phyloP scores from a whole-genome alignment of 2,113 vertebrate species.

The Strix uralensis region DNA sequence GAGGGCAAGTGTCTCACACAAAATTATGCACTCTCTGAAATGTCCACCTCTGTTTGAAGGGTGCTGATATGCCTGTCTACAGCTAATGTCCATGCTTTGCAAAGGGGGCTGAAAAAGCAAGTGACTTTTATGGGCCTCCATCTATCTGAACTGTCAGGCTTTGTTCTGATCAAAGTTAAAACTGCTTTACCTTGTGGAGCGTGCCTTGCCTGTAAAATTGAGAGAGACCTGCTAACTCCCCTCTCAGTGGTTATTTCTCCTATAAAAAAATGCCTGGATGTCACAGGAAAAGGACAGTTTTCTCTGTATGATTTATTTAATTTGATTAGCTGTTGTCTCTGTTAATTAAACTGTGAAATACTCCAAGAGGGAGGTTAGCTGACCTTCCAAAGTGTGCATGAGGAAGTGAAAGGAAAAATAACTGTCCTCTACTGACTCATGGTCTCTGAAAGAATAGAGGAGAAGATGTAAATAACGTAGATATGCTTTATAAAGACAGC shows the following conservation, averaged over 20 bases:
- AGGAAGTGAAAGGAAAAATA: background rate
- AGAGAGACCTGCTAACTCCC: background rate
- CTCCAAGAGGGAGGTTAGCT: background rate
- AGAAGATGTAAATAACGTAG: background rate
- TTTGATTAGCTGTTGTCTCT: background rate
- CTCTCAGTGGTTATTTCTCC: background rate
- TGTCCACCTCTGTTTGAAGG: background rate
- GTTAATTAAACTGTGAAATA: background rate
- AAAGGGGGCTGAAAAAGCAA: background rate
- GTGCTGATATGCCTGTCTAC: background rate
- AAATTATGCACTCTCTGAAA: accelerated
- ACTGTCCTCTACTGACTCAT: background rate
- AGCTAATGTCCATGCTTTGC: accelerated
- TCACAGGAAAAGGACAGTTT: background rate
- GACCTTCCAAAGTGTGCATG: background rate
- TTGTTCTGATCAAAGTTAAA: background rate
- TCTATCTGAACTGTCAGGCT: background rate
- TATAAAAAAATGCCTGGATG: background rate
- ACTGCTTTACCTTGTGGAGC: background rate
- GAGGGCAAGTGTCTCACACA: accelerated
- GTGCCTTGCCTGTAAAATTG: background rate
- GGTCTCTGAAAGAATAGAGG: background rate
- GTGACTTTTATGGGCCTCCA: accelerated
- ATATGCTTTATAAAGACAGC: background rate
- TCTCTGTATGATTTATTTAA: background rate